A percentile compares a stretch with the other conserved stretches of the same genome.
Conservation (phyloP, 2,113 vertebrate species). For the Archocentrus centrarchus region DNA sequence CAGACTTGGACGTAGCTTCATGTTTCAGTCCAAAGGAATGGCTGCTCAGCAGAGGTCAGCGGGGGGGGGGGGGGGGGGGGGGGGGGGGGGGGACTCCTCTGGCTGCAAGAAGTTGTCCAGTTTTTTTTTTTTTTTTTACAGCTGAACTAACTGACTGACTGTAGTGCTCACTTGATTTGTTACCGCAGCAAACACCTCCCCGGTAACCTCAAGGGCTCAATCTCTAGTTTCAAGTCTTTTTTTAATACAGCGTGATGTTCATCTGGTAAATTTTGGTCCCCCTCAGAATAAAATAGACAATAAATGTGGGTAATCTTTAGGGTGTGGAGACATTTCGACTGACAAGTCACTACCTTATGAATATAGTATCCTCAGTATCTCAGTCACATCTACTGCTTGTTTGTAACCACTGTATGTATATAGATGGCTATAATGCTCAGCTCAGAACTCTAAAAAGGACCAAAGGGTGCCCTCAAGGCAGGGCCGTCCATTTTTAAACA, state of each 20-base stretch:
- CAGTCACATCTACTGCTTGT: rapidly evolving
- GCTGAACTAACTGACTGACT: background rate
- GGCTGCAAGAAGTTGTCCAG: background rate
- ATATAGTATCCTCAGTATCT: too few relatives aligned
- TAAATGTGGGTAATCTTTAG: background rate
- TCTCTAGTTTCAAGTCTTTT: background rate
- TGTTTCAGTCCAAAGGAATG: background rate
- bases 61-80: background rate
- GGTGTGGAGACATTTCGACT: background rate
- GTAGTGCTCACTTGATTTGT: background rate
- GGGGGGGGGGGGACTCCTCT: background rate
- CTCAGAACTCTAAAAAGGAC: background rate
- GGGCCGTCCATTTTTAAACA: background rate
- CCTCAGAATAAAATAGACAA: background rate
- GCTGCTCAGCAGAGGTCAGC: background rate
- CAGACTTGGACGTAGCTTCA: background rate
- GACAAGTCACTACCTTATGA: background rate
- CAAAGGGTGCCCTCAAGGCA: rapidly evolving
- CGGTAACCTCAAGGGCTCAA: background rate
- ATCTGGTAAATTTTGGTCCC: rapidly evolving
- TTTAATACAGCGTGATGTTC: background rate
- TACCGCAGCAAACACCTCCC: background rate
- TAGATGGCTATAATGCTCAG: background rate
- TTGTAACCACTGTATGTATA: background rate
- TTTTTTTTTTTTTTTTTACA: background rate